Base-by-base conservation (phyloP, 1,140 invertebrate genomes). In the Ips typographus region DNA sequence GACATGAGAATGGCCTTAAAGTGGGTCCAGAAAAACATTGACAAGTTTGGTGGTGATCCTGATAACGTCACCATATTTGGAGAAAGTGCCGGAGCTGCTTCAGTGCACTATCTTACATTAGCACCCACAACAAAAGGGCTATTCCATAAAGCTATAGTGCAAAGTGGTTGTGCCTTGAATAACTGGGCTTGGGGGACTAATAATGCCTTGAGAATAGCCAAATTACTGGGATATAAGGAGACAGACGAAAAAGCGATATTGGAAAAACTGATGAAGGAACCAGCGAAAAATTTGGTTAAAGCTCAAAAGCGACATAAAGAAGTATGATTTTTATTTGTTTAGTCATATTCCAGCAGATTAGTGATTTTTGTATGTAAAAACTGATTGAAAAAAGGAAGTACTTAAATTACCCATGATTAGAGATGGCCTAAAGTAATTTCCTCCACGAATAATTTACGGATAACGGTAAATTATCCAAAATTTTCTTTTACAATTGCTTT, bases 111-210 rank as follows among this genome's bases (percentile, higher is more conserved):
- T n/a, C 59, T 74, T n/a, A 67, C 61, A 4, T 51, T 75, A 47
- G 70, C 72, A 5, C 74, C 72, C 47, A 65, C 62, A 44, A 68
- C 72, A 38, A 63, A 70, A 73, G 75, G 75, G 72, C 74, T 88
- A 6, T 83, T 87, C 62, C 83, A 87, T 71, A 86, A 84, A 75
- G 85, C 83, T 1, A 88, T 89, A 41, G 65, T 81, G 0, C 86
- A 88, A 79, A 87, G 86, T 70, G 87, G 87, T 22, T 80, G 67
- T 68, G 74, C 73, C 3, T 65, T 79, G 6, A 75, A 71, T 65
- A 44, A 47, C 42, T 78, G 77, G 77, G 63, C 76, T n/a, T 67
- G 68, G 70, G 70, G 70, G n/a, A 61, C 63, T 62, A 64, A 57
- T n/a, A 72, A 71, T 53, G 47, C 51, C 38, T n/a, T 41, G 4